phyloP scores from a whole-genome alignment of 2,113 vertebrate species.

The Empidonax alnorum region DNA sequence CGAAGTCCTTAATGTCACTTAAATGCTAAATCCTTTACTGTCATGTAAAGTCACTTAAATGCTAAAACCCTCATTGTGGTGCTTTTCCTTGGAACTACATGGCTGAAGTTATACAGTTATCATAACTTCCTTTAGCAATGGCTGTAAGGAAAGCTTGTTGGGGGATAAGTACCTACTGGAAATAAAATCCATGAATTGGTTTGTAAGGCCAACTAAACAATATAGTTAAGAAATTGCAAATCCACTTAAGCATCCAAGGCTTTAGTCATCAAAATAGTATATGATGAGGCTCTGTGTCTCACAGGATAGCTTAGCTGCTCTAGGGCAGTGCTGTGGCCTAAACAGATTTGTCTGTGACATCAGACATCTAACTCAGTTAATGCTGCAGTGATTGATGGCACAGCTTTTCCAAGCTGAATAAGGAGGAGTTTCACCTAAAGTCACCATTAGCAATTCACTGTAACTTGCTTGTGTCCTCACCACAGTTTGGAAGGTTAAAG shows the following conservation, averaged over 20 bases:
- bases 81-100: not conserved
- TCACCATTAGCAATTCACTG: not conserved
- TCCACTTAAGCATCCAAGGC: not conserved
- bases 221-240: not conserved
- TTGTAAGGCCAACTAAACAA: not conserved
- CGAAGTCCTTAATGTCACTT: not conserved
- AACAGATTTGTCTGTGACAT: not conserved
- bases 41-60: not conserved
- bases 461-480: not conserved
- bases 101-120: not conserved
- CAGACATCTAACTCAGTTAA: rapidly evolving
- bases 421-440: not conserved
- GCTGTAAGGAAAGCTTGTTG: not conserved
- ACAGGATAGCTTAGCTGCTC: not conserved
- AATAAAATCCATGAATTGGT: not conserved
- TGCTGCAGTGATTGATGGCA: not conserved
- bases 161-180: not conserved
- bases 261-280: not conserved
- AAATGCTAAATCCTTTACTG: not conserved
- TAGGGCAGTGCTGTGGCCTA: not conserved
- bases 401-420: not conserved
- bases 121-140: not conserved
- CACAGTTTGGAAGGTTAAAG: not conserved
- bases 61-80: not conserved
- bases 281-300: not conserved